phyloP scores from a whole-genome alignment of 1,140 invertebrate species.

The Drosophila malerkotliana region DNA sequence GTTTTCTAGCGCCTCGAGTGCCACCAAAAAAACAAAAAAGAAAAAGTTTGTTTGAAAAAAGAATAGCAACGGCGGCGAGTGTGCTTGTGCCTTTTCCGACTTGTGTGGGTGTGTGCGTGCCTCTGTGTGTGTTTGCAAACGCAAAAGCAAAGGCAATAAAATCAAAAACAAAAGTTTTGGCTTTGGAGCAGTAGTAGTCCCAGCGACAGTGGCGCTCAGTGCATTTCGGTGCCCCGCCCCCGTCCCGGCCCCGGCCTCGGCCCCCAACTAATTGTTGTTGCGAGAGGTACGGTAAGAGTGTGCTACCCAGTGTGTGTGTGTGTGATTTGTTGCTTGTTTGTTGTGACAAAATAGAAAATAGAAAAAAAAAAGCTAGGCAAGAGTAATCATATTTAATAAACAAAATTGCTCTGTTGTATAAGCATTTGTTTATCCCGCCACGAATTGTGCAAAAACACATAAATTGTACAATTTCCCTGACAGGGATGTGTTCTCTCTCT shows the following conservation, averaged over 20 bases:
- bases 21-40: slow-evolving; percentile 2
- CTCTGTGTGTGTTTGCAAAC: slow-evolving; percentile 46
- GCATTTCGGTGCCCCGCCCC: slow-evolving; percentile 47
- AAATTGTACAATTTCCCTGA: slow-evolving; percentile 55
- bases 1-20: slow-evolving; percentile 24
- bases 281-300: slow-evolving; percentile 55
- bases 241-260: slow-evolving; percentile 8
- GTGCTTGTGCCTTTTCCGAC: neutral
- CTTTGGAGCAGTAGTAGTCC: too few relatives aligned
- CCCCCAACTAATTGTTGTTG: slow-evolving; percentile 53
- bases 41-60: slow-evolving; percentile 55
- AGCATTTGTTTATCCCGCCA: slow-evolving; percentile 58
- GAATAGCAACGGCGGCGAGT: slow-evolving; percentile 25
- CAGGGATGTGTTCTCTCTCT: slow-evolving; percentile 29
- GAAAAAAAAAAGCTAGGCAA: slow-evolving; percentile 12
- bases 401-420: slow-evolving; percentile 50
- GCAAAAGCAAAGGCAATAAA: slow-evolving; percentile 36
- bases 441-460: slow-evolving; percentile 47
- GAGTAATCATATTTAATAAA: slow-evolving; percentile 66
- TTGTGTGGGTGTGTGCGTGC: slow-evolving; percentile 9
- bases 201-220: slow-evolving; percentile 20
- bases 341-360: slow-evolving; percentile 21
- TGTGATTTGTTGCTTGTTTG: slow-evolving; percentile 38
- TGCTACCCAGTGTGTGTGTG: neutral
- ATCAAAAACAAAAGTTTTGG: slow-evolving; percentile 21